Base-by-base conservation (phyloP, 2,797 vertebrate species). In the Sebastes alutus region DNA sequence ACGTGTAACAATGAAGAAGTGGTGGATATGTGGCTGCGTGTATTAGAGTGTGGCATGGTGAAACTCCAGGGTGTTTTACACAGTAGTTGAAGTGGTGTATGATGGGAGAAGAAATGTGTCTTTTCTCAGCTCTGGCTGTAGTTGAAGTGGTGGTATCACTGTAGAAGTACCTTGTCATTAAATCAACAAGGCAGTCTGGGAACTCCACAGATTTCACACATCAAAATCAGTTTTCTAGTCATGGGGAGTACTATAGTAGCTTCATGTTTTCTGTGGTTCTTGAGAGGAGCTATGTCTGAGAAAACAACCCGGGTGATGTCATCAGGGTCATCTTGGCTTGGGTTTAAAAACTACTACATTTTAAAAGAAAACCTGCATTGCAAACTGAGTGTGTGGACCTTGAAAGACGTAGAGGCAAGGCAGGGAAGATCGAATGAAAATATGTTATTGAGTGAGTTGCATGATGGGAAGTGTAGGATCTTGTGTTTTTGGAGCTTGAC, bases 191-290 rank as follows among this genome's bases (percentile, higher is more conserved):
- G 38, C 20, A 6, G n/a, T 33, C 6, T 18, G 55, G 22, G 72
- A 84, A 56, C 60, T 66, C 81, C 61, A 29, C 61, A 60, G 23
- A 73, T 63, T 77, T 80, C 42, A 69, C 68, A 22, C 38, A 54
- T 65, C 38, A 27, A 22, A 60, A 71, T 72, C 22, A 1, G 49
- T 73, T 62, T 74, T 56, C 18, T n/a, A 1, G 32, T 65, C 42
- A 60, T 2, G 20, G 16, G 20, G 7, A n/a, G 49, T 5, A n/a
- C 20, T 2, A 27, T 11, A 4, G 38, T 27, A 30, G 27, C 32
- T 13, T 14, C 1, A 58, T 46, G 13, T 54, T 32, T 54, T 32
- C 32, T 38, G 29, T 22, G 20, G 11, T 20, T 72, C 46, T 60
- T 49, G 20, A 23, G 3, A 1, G 8, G 29, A 0, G 9, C 18